A percentile compares a stretch with the other conserved stretches of the same genome.
phyloP scores from a whole-genome alignment of 2,113 vertebrate species.

The Isurus oxyrinchus region DNA sequence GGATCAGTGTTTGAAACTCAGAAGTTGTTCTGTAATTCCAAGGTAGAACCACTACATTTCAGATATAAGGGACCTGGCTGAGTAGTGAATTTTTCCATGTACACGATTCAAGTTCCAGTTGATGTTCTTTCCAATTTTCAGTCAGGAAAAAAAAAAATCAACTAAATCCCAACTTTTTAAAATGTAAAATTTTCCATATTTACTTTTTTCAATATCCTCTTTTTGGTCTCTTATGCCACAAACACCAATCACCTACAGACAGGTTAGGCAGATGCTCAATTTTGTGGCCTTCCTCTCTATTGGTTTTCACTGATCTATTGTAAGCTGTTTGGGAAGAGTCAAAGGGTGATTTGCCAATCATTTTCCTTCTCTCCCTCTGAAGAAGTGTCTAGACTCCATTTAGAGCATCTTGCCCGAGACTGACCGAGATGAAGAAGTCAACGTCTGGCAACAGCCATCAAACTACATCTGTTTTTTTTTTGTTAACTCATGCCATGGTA shows the following conservation, averaged over 20 bases:
- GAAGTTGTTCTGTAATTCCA: background rate
- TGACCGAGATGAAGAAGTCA: background rate
- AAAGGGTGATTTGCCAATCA: background rate
- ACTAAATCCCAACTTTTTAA: background rate
- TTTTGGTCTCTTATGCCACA: background rate
- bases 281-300: background rate
- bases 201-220: background rate
- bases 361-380: background rate
- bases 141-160: background rate
- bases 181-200: background rate
- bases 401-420: background rate
- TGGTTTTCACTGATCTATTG: background rate
- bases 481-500: background rate
- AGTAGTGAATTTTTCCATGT: background rate
- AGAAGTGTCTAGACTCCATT: background rate
- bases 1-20: background rate
- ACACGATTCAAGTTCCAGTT: background rate
- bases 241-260: background rate
- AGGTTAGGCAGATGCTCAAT: background rate
- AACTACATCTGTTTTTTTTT: background rate
- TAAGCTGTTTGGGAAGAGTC: background rate
- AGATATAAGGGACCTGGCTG: background rate
- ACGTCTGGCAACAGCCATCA: background rate
- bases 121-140: background rate
- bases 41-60: background rate